A percentile compares a stretch with the other conserved stretches of the same genome.
Evolutionary conservation across 1,140 invertebrate genomes (phyloP).

Genomic region (Drosophila biarmipes): DNA sequence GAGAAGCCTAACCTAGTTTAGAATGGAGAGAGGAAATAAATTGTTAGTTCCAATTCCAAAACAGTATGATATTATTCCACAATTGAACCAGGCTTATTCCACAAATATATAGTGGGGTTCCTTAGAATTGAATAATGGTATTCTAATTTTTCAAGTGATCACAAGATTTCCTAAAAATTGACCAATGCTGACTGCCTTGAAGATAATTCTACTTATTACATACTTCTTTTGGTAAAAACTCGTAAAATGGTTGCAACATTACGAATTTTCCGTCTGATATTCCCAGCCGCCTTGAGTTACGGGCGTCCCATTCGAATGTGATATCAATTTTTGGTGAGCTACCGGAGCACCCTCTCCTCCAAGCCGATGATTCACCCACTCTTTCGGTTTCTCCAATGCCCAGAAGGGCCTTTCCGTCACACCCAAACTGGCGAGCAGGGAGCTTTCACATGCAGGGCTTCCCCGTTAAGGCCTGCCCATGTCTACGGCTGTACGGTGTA

Average conservation of each 20-base stretch:
- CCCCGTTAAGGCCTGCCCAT: slow-evolving; percentile 68
- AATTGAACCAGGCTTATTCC: no score
- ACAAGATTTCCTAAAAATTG: no score
- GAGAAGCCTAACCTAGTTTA: slow-evolving; percentile 1
- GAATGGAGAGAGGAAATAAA: neutral
- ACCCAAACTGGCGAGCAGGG: slow-evolving; percentile 38
- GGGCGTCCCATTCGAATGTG: slow-evolving; percentile 6
- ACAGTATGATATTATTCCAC: no score
- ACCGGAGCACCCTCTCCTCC: slow-evolving; percentile 2
- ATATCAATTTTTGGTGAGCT: slow-evolving; percentile 25
- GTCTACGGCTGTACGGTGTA: slow-evolving; percentile 31
- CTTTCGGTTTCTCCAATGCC: slow-evolving; percentile 37
- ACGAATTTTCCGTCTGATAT: neutral
- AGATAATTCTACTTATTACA: no score
- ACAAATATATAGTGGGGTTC: no score
- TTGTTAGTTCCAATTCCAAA: no score
- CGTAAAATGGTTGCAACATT: no score
- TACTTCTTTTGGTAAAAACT: no score
- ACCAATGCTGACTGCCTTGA: no score
- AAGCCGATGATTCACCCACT: slow-evolving; percentile 23
- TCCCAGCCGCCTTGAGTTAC: neutral
- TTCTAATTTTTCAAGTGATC: no score
- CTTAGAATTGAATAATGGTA: no score
- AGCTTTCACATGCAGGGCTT: slow-evolving; percentile 64
- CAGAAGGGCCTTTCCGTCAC: slow-evolving; percentile 65